A percentile compares a stretch with the other conserved stretches of the same genome.
Evolutionary conservation across 2,113 vertebrate species (phyloP).

Genomic region (Catharus bicknelli): DNA sequence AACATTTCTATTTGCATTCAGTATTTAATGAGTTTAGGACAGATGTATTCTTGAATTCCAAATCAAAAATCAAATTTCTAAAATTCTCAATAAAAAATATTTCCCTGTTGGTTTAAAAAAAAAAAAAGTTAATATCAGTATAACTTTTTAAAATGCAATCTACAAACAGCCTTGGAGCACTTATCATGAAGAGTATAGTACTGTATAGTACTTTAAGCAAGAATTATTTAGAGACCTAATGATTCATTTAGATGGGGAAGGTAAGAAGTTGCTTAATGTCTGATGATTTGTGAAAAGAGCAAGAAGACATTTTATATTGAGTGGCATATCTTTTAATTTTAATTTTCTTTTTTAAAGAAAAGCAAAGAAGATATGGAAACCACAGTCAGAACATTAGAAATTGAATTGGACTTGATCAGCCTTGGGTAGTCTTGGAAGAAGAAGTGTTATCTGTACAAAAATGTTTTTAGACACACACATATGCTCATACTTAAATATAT

Average conservation of each 20-base stretch:
- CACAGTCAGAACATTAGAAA: not conserved
- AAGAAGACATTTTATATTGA: not conserved
- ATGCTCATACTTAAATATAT: not conserved
- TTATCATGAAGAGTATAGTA: not conserved
- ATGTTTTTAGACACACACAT: not conserved
- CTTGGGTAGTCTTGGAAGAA: not conserved
- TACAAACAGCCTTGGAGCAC: not conserved
- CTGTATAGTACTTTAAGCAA: not conserved
- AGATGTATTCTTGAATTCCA: not conserved
- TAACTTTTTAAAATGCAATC: not conserved
- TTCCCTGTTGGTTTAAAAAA: not conserved
- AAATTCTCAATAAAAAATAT: not conserved
- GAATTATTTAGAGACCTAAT: not conserved
- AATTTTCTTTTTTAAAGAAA: not conserved
- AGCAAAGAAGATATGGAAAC: not conserved
- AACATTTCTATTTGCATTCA: not conserved
- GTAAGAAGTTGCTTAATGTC: not conserved
- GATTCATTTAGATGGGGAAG: conserved; percentile 4
- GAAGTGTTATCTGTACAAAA: not conserved
- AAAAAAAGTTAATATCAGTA: not conserved
- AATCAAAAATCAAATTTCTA: not conserved
- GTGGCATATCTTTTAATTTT: not conserved
- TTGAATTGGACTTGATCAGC: not conserved
- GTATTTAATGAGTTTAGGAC: not conserved
- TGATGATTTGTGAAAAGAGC: conserved; percentile 12